A percentile compares a stretch with the other conserved stretches of the same genome.
Conservation (phyloP, 1,140 invertebrate genomes). For the Maconellicoccus hirsutus region DNA sequence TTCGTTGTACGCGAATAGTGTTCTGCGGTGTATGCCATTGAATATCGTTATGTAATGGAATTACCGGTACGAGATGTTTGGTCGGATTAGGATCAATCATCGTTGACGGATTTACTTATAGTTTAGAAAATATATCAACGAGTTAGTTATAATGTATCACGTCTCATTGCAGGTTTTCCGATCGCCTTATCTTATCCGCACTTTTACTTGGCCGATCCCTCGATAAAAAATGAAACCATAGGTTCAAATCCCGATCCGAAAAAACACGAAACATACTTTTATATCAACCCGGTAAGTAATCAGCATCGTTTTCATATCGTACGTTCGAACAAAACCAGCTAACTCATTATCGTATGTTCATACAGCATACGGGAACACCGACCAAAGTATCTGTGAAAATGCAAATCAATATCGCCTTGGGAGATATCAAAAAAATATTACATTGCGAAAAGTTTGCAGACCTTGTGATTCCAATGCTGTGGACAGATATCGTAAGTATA, state of each 20-base stretch:
- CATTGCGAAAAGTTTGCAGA: slow-evolving; percentile 50
- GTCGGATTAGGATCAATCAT: no score
- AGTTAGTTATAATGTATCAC: no score
- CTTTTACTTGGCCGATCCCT: slow-evolving; percentile 60
- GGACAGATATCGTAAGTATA: slow-evolving; percentile 74
- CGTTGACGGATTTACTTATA: no score
- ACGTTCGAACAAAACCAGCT: not conserved
- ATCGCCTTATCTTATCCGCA: slow-evolving; percentile 81
- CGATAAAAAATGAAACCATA: slow-evolving; percentile 49
- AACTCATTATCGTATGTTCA: not conserved
- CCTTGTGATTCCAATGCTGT: slow-evolving; percentile 57
- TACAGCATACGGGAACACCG: slow-evolving; percentile 57
- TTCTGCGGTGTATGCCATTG: not conserved
- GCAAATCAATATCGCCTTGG: slow-evolving; percentile 72
- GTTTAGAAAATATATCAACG: no score
- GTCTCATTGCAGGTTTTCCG: slow-evolving; percentile 57
- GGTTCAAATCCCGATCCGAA: slow-evolving; percentile 54
- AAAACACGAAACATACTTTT: slow-evolving; percentile 56
- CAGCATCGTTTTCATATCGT: no score
- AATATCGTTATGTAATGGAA: not conserved
- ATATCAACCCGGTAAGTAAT: slow-evolving; percentile 55
- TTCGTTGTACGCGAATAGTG: not conserved
- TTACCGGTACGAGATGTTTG: not conserved
- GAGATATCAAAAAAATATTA: slow-evolving; percentile 48
- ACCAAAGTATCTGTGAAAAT: slow-evolving; percentile 58